Percentiles rank a stretch among this genome's conserved stretches.
Evolutionary conservation across 1,140 invertebrate genomes (phyloP).

Genomic region (Drosophila bocqueti): DNA sequence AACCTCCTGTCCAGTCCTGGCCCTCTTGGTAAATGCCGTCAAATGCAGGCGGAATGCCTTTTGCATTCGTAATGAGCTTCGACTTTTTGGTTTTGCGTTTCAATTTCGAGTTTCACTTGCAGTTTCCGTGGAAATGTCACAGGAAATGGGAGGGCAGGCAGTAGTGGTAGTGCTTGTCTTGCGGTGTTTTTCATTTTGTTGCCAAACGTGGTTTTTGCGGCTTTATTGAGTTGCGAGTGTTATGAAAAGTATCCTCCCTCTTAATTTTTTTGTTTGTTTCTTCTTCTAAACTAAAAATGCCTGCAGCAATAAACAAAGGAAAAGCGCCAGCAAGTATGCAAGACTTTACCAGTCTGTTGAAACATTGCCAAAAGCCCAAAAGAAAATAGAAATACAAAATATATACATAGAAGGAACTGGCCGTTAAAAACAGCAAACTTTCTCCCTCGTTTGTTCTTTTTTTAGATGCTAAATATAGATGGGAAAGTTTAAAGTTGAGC

Average conservation of each 20-base stretch:
- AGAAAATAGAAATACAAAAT: background rate
- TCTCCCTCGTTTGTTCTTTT: constrained; percentile 33
- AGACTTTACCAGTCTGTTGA: constrained; percentile 29
- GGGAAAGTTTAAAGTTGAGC: constrained; percentile 76
- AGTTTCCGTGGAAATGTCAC: constrained; percentile 46
- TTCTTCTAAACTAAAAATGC: constrained; percentile 10
- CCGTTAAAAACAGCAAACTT: constrained; percentile 16
- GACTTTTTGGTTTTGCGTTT: constrained; percentile 18
- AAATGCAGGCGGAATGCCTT: constrained; percentile 58
- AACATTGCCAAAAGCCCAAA: constrained; percentile 36
- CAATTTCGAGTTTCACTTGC: constrained; percentile 50
- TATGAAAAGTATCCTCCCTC: constrained; percentile 46
- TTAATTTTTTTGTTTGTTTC: background rate
- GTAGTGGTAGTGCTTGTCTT: constrained; percentile 23
- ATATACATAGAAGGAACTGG: constrained; percentile 14
- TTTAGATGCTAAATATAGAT: constrained; percentile 65
- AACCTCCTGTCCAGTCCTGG: background rate
- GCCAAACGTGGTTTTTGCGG: constrained; percentile 10
- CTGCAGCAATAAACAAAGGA: constrained; percentile 46
- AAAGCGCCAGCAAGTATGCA: constrained; percentile 56
- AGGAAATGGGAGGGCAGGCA: constrained; percentile 37
- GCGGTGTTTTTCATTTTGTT: constrained; percentile 26
- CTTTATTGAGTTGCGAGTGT: constrained; percentile 23
- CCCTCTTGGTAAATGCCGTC: constrained; percentile 14
- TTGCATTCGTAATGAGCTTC: constrained; percentile 69